phyloP scores from a whole-genome alignment of 2,113 vertebrate genomes.

The Calonectris borealis region DNA sequence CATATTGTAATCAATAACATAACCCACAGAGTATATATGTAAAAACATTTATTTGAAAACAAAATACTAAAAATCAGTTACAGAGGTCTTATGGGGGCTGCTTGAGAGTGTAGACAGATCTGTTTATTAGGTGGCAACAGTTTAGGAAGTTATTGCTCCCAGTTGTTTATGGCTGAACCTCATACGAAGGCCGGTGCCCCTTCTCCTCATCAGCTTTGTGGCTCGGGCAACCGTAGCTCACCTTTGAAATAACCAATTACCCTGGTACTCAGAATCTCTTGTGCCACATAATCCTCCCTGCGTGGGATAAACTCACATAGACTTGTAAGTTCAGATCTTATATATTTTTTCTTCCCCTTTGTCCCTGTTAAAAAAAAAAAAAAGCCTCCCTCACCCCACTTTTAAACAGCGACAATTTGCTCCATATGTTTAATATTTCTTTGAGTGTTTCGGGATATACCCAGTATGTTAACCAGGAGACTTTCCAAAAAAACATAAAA shows the following conservation, averaged over 20 bases:
- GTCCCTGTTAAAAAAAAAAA: not conserved
- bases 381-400: not conserved
- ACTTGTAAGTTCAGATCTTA: not conserved
- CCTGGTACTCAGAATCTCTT: not conserved
- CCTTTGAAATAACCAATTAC: not conserved
- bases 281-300: not conserved
- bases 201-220: not conserved
- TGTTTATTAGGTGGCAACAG: not conserved
- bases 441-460: not conserved
- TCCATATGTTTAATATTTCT: not conserved
- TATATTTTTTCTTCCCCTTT: not conserved
- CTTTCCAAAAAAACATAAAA: not conserved
- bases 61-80: not conserved
- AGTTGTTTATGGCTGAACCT: not conserved
- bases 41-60: not conserved
- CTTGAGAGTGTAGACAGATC: not conserved
- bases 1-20: not conserved
- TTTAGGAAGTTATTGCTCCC: not conserved
- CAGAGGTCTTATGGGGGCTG: not conserved
- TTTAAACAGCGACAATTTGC: not conserved
- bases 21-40: not conserved
- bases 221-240: not conserved
- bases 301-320: not conserved
- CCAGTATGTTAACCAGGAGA: not conserved
- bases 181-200: fast-evolving